A percentile compares a stretch with the other conserved stretches of the same genome.
Evolutionary conservation across 2,888 invertebrate genomes (phyloP).

Genomic region (Ernsta delagoae): DNA sequence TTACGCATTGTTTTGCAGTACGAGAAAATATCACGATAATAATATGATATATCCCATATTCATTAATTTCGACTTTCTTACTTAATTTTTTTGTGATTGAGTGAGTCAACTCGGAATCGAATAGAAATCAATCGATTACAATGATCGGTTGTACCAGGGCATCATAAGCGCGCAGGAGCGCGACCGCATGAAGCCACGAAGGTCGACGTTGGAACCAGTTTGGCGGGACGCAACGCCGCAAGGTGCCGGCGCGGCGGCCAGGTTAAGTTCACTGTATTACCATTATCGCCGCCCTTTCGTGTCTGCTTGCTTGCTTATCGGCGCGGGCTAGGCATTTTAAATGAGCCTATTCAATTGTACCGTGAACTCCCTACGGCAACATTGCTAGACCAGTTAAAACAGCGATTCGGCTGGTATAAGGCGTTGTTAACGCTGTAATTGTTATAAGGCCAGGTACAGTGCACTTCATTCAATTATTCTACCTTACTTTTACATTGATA

Average conservation of each 20-base stretch:
- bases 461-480: not conserved
- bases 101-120: slow-evolving; percentile 44
- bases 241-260: slow-evolving; percentile 72
- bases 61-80: too few species aligned
- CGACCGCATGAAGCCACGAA: slow-evolving; percentile 59
- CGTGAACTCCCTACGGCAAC: slow-evolving; percentile 43
- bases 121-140: slow-evolving; percentile 70
- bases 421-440: slow-evolving; percentile 14
- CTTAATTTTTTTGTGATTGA: not conserved
- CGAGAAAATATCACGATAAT: slow-evolving; percentile 12
- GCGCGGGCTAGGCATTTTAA: slow-evolving; percentile 69
- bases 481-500: too few species aligned
- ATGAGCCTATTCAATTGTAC: slow-evolving; percentile 75
- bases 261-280: slow-evolving; percentile 81
- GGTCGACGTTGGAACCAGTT: slow-evolving; percentile 79
- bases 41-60: not conserved
- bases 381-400: slow-evolving; percentile 20
- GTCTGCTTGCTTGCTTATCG: slow-evolving; percentile 67
- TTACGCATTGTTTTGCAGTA: slow-evolving; percentile 6
- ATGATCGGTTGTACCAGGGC: slow-evolving; percentile 71
- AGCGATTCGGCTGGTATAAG: slow-evolving; percentile 23
- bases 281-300: slow-evolving; percentile 80
- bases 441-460: not conserved
- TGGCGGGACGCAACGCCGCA: slow-evolving; percentile 67
- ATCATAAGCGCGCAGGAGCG: slow-evolving; percentile 67